Evolutionary conservation across 2,113 vertebrate species (phyloP), one percentile per base, ranked within the genome.

Genomic region (Nanorana parkeri): DNA sequence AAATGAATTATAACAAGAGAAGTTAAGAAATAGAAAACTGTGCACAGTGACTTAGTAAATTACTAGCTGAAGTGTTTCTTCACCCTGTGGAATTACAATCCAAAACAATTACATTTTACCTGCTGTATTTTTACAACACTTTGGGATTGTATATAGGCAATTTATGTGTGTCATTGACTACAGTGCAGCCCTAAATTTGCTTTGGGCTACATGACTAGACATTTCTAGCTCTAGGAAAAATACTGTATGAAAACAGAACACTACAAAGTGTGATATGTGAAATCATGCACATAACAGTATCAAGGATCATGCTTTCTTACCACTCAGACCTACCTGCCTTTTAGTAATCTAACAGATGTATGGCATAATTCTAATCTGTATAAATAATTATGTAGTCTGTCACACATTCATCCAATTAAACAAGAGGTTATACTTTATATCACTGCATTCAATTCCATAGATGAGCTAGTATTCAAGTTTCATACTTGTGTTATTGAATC

Each of bases 221-320:
- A 80, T 85, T 85, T 90, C 81, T 89, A 87, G 88, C 89, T 90
- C 84, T 91, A 91, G 91, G 91, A 90, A 88, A 93, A 91, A 87
- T 90, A 71, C 84, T 79, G 85, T 83, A 88, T 83, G 91, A 86
- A 79, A 73, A 80, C 54, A 61, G 79, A 84, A 58, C 60, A 80
- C 58, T 21, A 47, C 89, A 88, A 80, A 79, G 85, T 84, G 90
- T 93, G 86, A 87, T 91, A 72, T 89, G 84, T 47, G 75, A 87
- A 82, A 76, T 79, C 68, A 85, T 86, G 85, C 86, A 88, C 88
- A 87, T 81, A 75, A 78, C 83, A 83, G 75, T 87, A 89, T 89
- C 89, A 92, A 91, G 93, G 81, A 80, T 68, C 69, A 83, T 79
- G 52, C 54, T 67, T 65, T 75, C 80, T 21, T 17, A 24, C 64